Evolutionary conservation across 2,113 vertebrate genomes (phyloP).

Genomic region (Myrmecophaga tridactyla): DNA sequence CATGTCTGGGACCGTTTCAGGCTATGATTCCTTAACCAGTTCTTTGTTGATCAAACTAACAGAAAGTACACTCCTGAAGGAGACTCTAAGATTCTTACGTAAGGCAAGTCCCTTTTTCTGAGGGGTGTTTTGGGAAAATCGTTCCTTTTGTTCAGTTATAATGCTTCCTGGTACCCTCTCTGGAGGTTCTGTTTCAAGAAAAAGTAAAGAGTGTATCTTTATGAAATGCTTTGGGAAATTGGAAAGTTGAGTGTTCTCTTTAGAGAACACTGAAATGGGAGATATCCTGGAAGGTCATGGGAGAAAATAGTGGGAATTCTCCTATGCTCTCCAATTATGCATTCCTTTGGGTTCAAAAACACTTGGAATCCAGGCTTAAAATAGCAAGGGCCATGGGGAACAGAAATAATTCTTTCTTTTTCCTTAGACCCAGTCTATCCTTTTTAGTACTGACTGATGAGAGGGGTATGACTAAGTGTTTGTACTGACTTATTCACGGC

Average conservation of each 20-base stretch:
- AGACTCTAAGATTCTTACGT: neutral
- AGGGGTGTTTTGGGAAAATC: neutral
- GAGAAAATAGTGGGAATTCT: slow-evolving; percentile 60
- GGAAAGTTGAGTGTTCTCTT: slow-evolving; percentile 24
- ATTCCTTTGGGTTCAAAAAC: slow-evolving; percentile 53
- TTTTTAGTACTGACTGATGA: neutral
- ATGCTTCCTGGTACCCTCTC: neutral
- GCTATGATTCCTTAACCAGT: neutral
- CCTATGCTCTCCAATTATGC: slow-evolving; percentile 36
- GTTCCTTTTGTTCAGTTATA: neutral
- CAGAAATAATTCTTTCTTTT: neutral
- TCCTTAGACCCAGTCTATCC: neutral
- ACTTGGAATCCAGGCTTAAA: slow-evolving; percentile 61
- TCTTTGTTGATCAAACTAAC: neutral
- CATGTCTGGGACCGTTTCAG: neutral
- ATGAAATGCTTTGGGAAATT: neutral
- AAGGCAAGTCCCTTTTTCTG: neutral
- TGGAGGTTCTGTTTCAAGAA: slow-evolving; percentile 10
- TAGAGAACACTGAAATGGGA: slow-evolving; percentile 30
- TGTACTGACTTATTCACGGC: neutral
- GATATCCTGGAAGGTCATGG: slow-evolving; percentile 64
- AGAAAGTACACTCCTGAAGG: neutral
- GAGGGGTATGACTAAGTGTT: neutral
- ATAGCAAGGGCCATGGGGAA: neutral
- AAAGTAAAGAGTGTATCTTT: neutral